Evolutionary conservation across 2,797 vertebrate species (phyloP).

Genomic region (Acanthurus lineatus): DNA sequence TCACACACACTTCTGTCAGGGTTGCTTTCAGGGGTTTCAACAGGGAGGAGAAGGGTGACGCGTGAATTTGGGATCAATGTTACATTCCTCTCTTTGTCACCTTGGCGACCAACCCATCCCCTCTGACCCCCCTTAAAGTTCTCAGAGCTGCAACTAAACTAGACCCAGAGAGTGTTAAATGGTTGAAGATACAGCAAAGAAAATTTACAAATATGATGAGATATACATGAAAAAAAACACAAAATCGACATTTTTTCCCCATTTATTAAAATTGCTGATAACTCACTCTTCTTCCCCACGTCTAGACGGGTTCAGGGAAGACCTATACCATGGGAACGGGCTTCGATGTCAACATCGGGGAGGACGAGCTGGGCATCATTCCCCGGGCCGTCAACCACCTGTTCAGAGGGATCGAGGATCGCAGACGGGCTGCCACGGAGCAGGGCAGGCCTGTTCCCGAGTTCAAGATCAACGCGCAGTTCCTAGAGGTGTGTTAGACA

Average conservation of each 20-base stretch:
- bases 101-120: constrained; percentile 66
- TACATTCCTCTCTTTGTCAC: constrained; percentile 79
- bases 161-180: neutral
- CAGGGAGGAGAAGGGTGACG: constrained; percentile 36
- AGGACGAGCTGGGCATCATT: constrained; percentile 95
- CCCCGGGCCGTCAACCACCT: constrained; percentile 94
- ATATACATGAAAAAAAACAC: neutral
- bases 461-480: constrained; percentile 98
- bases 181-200: neutral
- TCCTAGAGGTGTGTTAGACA: constrained; percentile 90
- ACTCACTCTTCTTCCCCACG: neutral
- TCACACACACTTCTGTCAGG: constrained; percentile 37
- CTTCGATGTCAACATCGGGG: constrained; percentile 92
- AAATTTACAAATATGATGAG: neutral
- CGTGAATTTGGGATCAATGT: constrained; percentile 63
- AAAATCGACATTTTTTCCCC: neutral
- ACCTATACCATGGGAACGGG: constrained; percentile 99
- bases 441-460: constrained; percentile 92
- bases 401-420: constrained; percentile 93
- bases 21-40: constrained; percentile 57
- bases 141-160: constrained; percentile 36
- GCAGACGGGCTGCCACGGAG: constrained; percentile 88
- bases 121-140: constrained; percentile 10
- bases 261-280: neutral
- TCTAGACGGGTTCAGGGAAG: constrained; percentile 96